Base-by-base conservation (phyloP, 2,888 invertebrate species). In the Drosophila gaucha region DNA sequence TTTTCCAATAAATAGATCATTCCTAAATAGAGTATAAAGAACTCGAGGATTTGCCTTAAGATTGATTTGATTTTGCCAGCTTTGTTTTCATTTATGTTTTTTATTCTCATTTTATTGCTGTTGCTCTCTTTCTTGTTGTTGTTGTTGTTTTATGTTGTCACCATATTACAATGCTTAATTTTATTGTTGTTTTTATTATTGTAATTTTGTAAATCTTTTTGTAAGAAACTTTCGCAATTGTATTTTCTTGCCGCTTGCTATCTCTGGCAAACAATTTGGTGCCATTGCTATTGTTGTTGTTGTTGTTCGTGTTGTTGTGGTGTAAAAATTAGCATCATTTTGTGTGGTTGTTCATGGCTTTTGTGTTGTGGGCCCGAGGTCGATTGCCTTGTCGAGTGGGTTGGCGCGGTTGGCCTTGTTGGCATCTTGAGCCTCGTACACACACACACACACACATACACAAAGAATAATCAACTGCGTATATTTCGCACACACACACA, bases 131-230 rank as follows among this genome's bases (percentile, higher is more conserved):
- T 38, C 47, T 28, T 43, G 65, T 28, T 46, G 41, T n/a, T n/a
- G n/a, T n/a, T n/a, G n/a, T n/a, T n/a, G n/a, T n/a, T n/a, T n/a
- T n/a, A n/a, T 55, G 64, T 83, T 80, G 72, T 67, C 75, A 72
- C 74, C 80, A 80, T 77, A 78, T 84, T 85, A 78, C 75, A 85
- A 78, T 75, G 87, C 79, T 85, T 85, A 85, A 85, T 85, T 85
- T 85, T 85, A 85, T 85, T 85, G 87, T 79, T 75, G 79, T 52
- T 85, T 85, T 85, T 87, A 85, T 79, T 85, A 68, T 85, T 85
- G 84, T 85, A 77, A 85, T 85, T 85, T 74, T 78, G 78, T 78
- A 86, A 83, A 83, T 83, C 86, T 86, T 82, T 65, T 77, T 74
- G 66, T 85, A 56, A 56, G 65, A 84, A 80, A 84, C 77, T 84